These are phyloP conservation scores for Orchestia grillus DNA, from an alignment of 1,140 invertebrate species.

Conservation along the genomic window DNA sequence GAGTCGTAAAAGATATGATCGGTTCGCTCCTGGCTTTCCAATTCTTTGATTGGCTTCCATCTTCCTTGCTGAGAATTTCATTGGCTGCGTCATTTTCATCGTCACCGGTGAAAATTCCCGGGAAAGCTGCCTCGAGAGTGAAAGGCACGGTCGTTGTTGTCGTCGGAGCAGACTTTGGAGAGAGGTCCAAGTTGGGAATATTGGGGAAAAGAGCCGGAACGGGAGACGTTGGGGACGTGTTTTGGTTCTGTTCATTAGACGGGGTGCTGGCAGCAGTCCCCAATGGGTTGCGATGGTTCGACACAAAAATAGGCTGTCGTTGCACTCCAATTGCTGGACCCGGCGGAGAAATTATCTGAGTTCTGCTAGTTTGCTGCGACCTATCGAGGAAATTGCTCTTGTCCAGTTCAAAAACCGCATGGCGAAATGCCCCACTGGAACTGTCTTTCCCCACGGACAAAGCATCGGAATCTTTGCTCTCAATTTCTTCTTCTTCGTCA, in stretches of 20 bases:
- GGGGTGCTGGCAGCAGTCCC: neutral
- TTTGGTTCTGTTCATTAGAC: neutral
- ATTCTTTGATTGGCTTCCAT: neutral
- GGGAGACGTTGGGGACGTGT: neutral
- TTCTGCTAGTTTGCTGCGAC: neutral
- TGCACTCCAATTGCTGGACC: neutral
- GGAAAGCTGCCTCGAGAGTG: constrained; percentile 1
- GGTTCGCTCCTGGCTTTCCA: constrained; percentile 14
- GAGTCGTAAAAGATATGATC: neutral
- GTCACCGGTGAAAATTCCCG: neutral
- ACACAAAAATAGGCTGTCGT: neutral
- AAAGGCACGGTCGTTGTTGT: neutral
- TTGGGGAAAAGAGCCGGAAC: neutral
- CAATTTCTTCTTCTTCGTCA: neutral
- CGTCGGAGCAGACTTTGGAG: neutral
- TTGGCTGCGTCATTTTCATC: neutral
- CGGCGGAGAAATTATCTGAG: neutral
- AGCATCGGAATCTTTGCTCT: neutral
- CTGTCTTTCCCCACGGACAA: neutral
- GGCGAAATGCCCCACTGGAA: neutral
- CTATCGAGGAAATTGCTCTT: neutral
- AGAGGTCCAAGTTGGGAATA: constrained; percentile 32
- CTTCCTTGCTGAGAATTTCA: neutral
- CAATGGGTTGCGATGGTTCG: neutral
- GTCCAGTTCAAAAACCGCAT: neutral